Percentiles rank a stretch among this genome's conserved stretches.
Conservation (phyloP, 2,888 invertebrate species). For the Hydrotaea cyrtoneurina region DNA sequence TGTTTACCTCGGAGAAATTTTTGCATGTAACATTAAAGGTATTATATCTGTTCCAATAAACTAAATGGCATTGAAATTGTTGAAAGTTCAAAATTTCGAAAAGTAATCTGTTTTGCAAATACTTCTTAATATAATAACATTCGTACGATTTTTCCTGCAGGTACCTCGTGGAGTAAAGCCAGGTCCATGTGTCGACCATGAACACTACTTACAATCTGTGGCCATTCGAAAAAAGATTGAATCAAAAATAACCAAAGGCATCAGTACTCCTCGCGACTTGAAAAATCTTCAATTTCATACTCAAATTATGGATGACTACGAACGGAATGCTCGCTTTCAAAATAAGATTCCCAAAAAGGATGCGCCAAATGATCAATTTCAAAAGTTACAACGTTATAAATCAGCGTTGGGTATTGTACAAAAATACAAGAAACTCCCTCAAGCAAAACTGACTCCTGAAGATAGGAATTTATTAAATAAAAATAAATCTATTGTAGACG, state of each 20-base stretch:
- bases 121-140: too few relatives aligned
- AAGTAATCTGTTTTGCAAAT: too few relatives aligned
- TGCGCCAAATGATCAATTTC: neutral
- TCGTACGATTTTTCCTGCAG: neutral
- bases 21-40: too few relatives aligned
- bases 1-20: too few relatives aligned
- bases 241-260: constrained; percentile 8
- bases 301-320: constrained; percentile 17
- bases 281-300: constrained; percentile 28
- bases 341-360: neutral
- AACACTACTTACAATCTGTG: neutral
- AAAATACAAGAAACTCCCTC: neutral
- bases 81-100: too few relatives aligned
- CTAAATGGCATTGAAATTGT: too few relatives aligned
- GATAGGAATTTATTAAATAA: neutral
- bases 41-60: too few relatives aligned
- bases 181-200: neutral
- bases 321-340: neutral
- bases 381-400: constrained; percentile 18
- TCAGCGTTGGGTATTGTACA: constrained; percentile 9
- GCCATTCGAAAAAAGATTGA: constrained; percentile 21
- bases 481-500: constrained; percentile 7
- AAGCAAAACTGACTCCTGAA: neutral
- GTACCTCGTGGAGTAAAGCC: neutral
- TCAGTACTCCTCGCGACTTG: constrained; percentile 5